These are phyloP conservation scores for Danio tinwini DNA, from an alignment of 2,797 vertebrate genomes.

Conservation along the genomic window DNA sequence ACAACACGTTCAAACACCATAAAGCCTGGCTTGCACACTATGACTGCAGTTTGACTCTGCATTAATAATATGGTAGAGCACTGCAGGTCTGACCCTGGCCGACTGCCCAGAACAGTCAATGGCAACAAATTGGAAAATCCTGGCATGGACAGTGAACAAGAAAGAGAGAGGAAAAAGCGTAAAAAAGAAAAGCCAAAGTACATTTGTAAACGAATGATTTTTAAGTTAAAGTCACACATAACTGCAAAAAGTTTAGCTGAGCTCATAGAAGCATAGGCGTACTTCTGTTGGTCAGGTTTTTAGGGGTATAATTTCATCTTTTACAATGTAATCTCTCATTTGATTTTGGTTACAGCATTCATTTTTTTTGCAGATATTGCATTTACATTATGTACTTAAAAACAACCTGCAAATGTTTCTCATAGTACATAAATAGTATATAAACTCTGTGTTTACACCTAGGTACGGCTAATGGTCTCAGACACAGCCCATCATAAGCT, in stretches of 20 bases:
- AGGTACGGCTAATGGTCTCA: slow-evolving; percentile 96
- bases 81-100: slow-evolving; percentile 66
- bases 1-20: slow-evolving; percentile 5
- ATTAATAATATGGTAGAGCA: slow-evolving; percentile 71
- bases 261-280: neutral
- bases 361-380: neutral
- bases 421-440: neutral
- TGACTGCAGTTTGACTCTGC: slow-evolving; percentile 67
- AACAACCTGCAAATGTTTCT: neutral
- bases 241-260: neutral
- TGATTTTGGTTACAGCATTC: neutral
- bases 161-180: neutral
- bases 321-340: neutral
- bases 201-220: slow-evolving; percentile 62
- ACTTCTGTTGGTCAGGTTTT: neutral
- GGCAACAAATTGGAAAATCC: slow-evolving; percentile 62
- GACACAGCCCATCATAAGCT: slow-evolving; percentile 94
- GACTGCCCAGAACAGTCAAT: slow-evolving; percentile 63
- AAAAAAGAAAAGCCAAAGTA: slow-evolving; percentile 61
- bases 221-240: slow-evolving; percentile 13
- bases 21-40: slow-evolving; percentile 27
- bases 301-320: neutral
- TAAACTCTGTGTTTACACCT: neutral
- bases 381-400: neutral
- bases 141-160: slow-evolving; percentile 38